Percentiles rank a stretch among this genome's conserved stretches.
phyloP scores from a whole-genome alignment of 2,888 invertebrate species.

The Metacarcinus magister region DNA sequence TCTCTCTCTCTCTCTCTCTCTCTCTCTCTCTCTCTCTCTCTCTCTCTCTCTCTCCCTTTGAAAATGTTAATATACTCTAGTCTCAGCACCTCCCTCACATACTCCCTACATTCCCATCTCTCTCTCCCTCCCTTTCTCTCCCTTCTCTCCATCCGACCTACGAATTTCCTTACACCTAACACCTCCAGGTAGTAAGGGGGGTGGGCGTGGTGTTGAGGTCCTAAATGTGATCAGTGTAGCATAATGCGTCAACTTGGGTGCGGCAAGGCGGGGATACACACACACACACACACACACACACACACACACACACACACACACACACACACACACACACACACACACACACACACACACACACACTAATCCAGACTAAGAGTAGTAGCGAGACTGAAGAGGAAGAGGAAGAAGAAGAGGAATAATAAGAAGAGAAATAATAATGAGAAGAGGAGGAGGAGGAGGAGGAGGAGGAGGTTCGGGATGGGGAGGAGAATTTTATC shows the following conservation, averaged over 20 bases:
- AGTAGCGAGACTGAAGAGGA: neutral
- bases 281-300: too few relatives aligned
- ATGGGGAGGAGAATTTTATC: neutral
- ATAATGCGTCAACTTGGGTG: neutral
- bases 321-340: conserved; percentile 39
- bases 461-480: neutral
- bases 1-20: too few relatives aligned
- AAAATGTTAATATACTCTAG: too few relatives aligned
- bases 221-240: neutral
- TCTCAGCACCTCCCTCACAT: too few relatives aligned
- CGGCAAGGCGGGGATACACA: neutral
- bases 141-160: too few relatives aligned
- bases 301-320: conserved; percentile 32
- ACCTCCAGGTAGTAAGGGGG: too few relatives aligned
- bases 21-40: too few relatives aligned
- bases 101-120: too few relatives aligned
- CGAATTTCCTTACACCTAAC: too few relatives aligned
- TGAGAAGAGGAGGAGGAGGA: neutral
- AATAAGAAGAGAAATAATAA: neutral
- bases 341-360: conserved; percentile 3
- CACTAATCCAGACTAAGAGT: neutral
- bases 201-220: neutral
- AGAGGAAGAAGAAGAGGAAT: neutral
- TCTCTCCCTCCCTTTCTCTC: too few relatives aligned
- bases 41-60: too few relatives aligned